phyloP scores from a whole-genome alignment of 2,888 invertebrate species.

The Acrocera orbiculus region DNA sequence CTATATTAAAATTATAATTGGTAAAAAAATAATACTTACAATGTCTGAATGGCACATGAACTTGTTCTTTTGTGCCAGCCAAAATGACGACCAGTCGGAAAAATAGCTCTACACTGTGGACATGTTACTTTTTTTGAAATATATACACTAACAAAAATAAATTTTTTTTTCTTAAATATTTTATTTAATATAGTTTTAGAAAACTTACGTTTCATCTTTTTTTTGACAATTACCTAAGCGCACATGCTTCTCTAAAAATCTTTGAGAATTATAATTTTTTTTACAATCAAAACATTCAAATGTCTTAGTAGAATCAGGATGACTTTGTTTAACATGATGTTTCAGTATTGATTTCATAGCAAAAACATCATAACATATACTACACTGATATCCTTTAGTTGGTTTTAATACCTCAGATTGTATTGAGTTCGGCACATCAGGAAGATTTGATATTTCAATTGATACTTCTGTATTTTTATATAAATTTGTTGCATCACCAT shows the following conservation, averaged over 20 bases:
- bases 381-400: slow-evolving; percentile 24
- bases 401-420: neutral
- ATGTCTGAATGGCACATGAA: slow-evolving; percentile 16
- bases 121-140: slow-evolving; percentile 16
- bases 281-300: slow-evolving; percentile 29
- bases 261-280: slow-evolving; percentile 29
- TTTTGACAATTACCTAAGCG: slow-evolving; percentile 27
- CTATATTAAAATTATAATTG: too few relatives aligned
- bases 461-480: too few relatives aligned
- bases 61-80: slow-evolving; percentile 31
- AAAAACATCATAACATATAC: slow-evolving; percentile 25
- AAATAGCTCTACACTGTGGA: slow-evolving; percentile 28
- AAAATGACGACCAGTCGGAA: slow-evolving; percentile 29
- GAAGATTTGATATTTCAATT: too few relatives aligned
- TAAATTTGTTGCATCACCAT: too few relatives aligned
- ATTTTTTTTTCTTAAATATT: neutral
- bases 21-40: neutral
- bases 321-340: slow-evolving; percentile 27
- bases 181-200: neutral
- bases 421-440: too few relatives aligned
- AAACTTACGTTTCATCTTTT: slow-evolving; percentile 24
- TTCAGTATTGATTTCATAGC: slow-evolving; percentile 19
- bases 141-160: neutral
- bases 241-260: slow-evolving; percentile 29
- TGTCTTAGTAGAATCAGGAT: slow-evolving; percentile 25